Percentiles rank a stretch among this genome's conserved stretches.
phyloP scores from a whole-genome alignment of 2,113 vertebrate species.

The Pollachius pollachius region DNA sequence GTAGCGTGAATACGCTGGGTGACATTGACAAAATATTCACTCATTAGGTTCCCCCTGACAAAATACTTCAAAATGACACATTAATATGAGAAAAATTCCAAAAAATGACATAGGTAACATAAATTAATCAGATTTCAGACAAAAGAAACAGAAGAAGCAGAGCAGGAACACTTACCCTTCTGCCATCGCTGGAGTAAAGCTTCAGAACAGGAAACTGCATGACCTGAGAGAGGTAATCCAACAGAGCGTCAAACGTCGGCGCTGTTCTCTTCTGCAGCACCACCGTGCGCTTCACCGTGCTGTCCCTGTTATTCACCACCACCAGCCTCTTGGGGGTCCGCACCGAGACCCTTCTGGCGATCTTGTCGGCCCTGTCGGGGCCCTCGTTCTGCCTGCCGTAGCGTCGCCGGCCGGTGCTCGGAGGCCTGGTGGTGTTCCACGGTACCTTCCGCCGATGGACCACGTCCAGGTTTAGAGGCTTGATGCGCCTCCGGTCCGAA shows the following conservation, averaged over 20 bases:
- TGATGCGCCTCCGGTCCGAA: conserved; percentile 85
- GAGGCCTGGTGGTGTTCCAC: conserved; percentile 83
- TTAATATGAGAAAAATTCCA: background rate
- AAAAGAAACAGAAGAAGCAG: background rate
- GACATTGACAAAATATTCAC: no score
- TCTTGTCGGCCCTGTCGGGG: conserved; percentile 47
- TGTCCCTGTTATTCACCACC: conserved; percentile 87
- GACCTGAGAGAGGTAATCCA: conserved; percentile 84
- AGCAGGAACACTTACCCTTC: conserved; percentile 79
- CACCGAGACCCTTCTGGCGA: conserved; percentile 52
- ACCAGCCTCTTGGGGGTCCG: conserved; percentile 80
- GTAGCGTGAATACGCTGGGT: no score
- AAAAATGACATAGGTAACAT: background rate
- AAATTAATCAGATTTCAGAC: background rate
- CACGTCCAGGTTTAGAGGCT: conserved; percentile 84
- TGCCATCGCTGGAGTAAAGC: conserved; percentile 85
- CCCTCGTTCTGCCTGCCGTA: conserved; percentile 51
- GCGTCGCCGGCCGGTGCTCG: conserved; percentile 52
- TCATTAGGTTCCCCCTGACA: no score
- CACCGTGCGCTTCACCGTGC: conserved; percentile 64
- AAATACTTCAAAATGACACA: no score
- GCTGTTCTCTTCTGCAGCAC: conserved; percentile 80
- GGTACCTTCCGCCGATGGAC: conserved; percentile 79
- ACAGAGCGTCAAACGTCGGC: conserved; percentile 83
- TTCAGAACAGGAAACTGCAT: conserved; percentile 86